Evolutionary conservation across 2,113 vertebrate species (phyloP), one percentile per base, ranked within the genome.

Genomic region (Clarias gariepinus): DNA sequence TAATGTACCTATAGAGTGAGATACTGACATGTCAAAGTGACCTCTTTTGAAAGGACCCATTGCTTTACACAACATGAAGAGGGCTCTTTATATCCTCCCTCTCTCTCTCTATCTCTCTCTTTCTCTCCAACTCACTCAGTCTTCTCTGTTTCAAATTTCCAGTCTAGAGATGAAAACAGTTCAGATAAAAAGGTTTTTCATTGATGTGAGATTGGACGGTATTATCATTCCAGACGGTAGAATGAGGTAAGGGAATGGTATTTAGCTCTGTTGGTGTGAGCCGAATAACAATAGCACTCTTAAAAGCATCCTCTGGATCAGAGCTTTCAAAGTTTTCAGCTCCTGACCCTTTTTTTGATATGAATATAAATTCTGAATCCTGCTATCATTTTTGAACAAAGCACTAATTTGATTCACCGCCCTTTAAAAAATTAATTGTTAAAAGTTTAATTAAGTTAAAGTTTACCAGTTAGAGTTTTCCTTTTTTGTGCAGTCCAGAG

Each of bases 161-260:
- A 85, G 76, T 28, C 77, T 63, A 71, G 28, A 85, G 87, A 88
- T 85, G 58, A 85, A 88, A 81, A 88, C 69, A 74, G 77, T 73
- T 64, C 55, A 85, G 83, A 88, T 87, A 74, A 88, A 88, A 88
- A 55, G 53, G 76, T 63, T 86, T 86, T 52, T 76, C 36, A 82
- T 33, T 82, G 69, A 81, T 74, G 83, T 57, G 74, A 30, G 87
- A 81, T 86, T 86, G 87, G 77, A 78, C 78, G 64, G 57, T 88
- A 85, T 88, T 61, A 81, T 81, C 64, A 84, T 63, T 66, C 60
- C 87, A 88, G 64, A 81, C 33, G 77, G 25, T 33, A 63, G 87
- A 33, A 88, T 80, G 83, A 85, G 77, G 68, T 55, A 57, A 71
- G 68, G 64, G 87, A 81, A 78, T 81, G 82, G 57, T 79, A 81